Base-by-base conservation (phyloP, 2,888 invertebrate species). In the Agrotis clavis region DNA sequence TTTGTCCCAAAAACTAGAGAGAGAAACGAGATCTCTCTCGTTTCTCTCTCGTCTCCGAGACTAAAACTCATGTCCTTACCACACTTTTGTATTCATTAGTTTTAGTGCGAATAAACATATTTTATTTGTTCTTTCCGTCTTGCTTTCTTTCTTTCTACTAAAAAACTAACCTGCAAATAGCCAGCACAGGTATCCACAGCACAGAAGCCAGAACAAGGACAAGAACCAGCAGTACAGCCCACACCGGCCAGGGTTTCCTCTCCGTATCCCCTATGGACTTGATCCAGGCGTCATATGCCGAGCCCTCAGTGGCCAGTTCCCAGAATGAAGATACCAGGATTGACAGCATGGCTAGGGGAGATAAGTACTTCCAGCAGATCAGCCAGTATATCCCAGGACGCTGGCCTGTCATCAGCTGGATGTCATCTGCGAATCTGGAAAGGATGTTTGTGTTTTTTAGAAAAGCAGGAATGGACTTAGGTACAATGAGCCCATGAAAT, bases 321-420 rank as follows among this genome's bases (percentile, higher is more conserved):
- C 98, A 97, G 89, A 99, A 97, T 56, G 98, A 99, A 0, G 99
- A 98, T 45, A 98, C 94, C 45, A 99, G 94, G 88, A 99, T 99
- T 61, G 98, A 97, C 50, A 98, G 93, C 99, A 99, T 99, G 0
- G 99, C 98, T 72, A 98, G 90, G 0, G 99, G 99, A 2, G 99
- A 98, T 16, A 99, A 95, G 91, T 99, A 99, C 92, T 99, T 98
- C 99, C 99, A 99, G 93, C 99, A 99, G 84, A 99, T 97, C 90
- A 98, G 96, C 99, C 99, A 99, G 92, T 99, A 99, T 48, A 98
- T 96, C 0, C 98, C 98, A 0, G 99, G 99, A 35, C 98, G 97
- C 61, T 97, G 97, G 4, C 99, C 99, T 0, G 99, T 99, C 99
- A 99, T 99, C 93, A 98, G 97, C 93, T 99, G 98, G 79, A 99